These are phyloP conservation scores for Chauna torquata DNA, from an alignment of 2,113 vertebrate genomes.

Conservation along the genomic window DNA sequence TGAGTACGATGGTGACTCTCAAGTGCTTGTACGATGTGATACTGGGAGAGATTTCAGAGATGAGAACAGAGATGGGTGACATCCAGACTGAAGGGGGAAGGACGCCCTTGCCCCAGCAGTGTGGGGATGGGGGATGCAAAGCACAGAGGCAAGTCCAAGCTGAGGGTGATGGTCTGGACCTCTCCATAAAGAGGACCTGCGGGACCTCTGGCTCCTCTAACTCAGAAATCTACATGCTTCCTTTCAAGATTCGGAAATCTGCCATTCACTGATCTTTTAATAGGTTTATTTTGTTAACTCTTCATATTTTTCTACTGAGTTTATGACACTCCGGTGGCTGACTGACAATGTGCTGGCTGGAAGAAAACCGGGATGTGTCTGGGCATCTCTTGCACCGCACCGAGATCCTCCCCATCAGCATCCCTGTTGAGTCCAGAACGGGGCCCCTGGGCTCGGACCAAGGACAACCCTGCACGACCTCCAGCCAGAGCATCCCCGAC, in stretches of 20 bases:
- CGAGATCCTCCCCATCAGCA: background rate
- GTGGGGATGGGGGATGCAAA: background rate
- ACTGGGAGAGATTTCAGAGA: background rate
- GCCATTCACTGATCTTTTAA: background rate
- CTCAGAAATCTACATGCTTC: background rate
- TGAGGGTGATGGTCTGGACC: background rate
- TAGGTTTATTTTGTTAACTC: background rate
- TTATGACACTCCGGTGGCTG: background rate
- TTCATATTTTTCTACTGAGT: background rate
- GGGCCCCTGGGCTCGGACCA: background rate
- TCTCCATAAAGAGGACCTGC: background rate
- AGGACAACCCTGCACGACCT: background rate
- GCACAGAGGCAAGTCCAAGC: background rate
- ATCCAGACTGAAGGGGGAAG: background rate
- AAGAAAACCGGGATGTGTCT: background rate
- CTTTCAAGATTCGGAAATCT: background rate
- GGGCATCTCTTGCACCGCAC: background rate
- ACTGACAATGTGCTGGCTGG: background rate
- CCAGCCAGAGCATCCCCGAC: background rate
- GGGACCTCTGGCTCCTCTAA: background rate
- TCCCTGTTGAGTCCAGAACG: background rate
- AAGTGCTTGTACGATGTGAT: rapidly evolving
- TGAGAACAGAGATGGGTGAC: background rate
- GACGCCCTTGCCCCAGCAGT: background rate
- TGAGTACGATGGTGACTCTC: background rate